These are phyloP conservation scores for Mormyrops boulengeri DNA, from an alignment of 2,797 vertebrate genomes.

Conservation along the genomic window DNA sequence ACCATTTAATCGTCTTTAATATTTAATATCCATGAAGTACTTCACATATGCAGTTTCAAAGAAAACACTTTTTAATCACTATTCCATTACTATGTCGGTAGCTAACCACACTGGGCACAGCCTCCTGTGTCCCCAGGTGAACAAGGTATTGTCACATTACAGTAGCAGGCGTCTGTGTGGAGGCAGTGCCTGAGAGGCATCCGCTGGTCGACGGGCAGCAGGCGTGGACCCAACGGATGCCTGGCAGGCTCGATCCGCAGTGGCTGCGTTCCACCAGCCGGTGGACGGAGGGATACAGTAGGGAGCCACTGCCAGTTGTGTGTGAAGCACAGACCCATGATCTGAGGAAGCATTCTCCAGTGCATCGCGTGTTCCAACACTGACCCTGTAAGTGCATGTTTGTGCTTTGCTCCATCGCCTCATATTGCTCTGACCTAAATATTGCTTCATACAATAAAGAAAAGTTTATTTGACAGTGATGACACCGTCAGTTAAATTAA, in stretches of 20 bases:
- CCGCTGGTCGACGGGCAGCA: neutral
- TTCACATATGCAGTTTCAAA: constrained; percentile 51
- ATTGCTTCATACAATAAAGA: constrained; percentile 30
- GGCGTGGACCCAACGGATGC: neutral
- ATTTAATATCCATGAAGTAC: constrained; percentile 69
- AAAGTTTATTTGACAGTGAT: neutral
- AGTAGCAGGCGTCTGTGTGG: constrained; percentile 40
- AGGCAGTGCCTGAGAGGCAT: neutral
- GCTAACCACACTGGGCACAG: constrained; percentile 45
- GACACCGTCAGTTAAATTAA: neutral
- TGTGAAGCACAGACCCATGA: neutral
- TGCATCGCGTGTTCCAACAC: constrained; percentile 60
- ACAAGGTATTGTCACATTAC: constrained; percentile 68
- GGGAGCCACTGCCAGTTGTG: neutral
- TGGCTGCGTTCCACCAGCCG: neutral
- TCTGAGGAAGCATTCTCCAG: constrained; percentile 53
- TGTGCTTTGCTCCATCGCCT: constrained; percentile 61
- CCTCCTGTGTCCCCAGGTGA: constrained; percentile 63
- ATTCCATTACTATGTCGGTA: constrained; percentile 54
- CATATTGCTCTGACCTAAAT: constrained; percentile 36
- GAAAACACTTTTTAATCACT: constrained; percentile 37
- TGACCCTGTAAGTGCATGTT: constrained; percentile 62
- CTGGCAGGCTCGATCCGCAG: neutral
- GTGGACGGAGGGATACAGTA: neutral
- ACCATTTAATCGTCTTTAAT: constrained; percentile 64